Percentiles rank a stretch among this genome's conserved stretches.
phyloP scores from a whole-genome alignment of 2,888 invertebrate species.

The Ernsta delagoae region DNA sequence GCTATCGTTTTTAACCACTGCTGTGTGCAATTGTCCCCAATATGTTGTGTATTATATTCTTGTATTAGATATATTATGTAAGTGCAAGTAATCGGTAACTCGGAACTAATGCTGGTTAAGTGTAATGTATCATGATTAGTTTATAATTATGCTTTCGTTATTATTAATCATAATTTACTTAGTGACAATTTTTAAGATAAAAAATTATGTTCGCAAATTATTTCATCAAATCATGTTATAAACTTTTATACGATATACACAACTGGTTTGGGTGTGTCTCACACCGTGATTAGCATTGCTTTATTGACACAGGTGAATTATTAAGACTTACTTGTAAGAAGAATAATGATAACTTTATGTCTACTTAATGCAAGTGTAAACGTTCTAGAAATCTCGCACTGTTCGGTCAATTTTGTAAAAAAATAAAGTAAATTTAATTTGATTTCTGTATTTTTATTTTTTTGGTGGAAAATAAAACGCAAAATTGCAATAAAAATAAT shows the following conservation, averaged over 20 bases:
- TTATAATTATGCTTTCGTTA: constrained; percentile 81
- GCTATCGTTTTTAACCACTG: constrained; percentile 69
- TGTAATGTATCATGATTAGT: constrained; percentile 80
- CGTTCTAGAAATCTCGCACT: constrained; percentile 85
- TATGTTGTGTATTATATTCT: constrained; percentile 77
- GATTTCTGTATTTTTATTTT: constrained; percentile 62
- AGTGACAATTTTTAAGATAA: constrained; percentile 76
- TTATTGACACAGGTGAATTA: constrained; percentile 80
- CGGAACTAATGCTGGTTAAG: constrained; percentile 69
- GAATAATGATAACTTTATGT: constrained; percentile 82
- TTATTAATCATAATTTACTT: constrained; percentile 81
- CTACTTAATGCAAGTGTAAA: constrained; percentile 85
- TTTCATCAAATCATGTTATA: constrained; percentile 75
- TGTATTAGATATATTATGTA: constrained; percentile 70
- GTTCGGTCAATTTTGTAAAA: constrained; percentile 85
- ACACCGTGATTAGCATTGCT: constrained; percentile 69
- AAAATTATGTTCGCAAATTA: constrained; percentile 66
- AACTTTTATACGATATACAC: constrained; percentile 72
- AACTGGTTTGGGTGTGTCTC: constrained; percentile 61
- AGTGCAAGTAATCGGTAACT: constrained; percentile 59
- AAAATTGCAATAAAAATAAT: constrained; percentile 80
- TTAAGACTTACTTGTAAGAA: constrained; percentile 83
- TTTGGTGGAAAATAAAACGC: constrained; percentile 57
- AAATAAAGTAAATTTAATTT: constrained; percentile 83
- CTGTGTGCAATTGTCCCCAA: constrained; percentile 76